phyloP scores from a whole-genome alignment of 2,888 invertebrate species.

The Latheticus oryzae region DNA sequence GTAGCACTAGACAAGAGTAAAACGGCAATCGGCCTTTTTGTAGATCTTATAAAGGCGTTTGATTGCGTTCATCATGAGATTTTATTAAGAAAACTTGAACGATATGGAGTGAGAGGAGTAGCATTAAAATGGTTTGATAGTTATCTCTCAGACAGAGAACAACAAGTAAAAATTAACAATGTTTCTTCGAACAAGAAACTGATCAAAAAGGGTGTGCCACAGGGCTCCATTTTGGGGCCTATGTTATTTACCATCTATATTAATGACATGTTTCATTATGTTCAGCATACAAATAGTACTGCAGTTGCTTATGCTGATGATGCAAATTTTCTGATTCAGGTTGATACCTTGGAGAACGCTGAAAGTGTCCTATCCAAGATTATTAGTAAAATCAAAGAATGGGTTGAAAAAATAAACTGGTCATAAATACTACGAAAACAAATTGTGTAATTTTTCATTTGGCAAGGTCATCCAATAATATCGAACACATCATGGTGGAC shows the following conservation, averaged over 20 bases:
- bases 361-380: background rate
- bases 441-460: conserved; percentile 5
- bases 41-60: conserved; percentile 3
- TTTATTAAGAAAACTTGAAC: conserved; percentile 2
- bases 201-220: conserved; percentile 3
- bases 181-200: background rate
- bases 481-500: background rate
- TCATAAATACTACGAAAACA: background rate
- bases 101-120: background rate
- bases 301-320: conserved; percentile 2
- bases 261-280: conserved; percentile 3
- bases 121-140: background rate
- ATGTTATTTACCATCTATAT: conserved; percentile 1
- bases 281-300: conserved; percentile 1
- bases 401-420: conserved; percentile 4
- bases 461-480: conserved; percentile 1
- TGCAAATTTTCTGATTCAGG: conserved; percentile 3
- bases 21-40: background rate
- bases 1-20: background rate
- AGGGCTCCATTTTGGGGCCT: background rate
- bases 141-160: background rate
- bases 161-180: conserved; percentile 3
- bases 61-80: background rate
- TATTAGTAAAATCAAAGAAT: background rate
- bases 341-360: conserved; percentile 1